Conservation (phyloP, 2,888 invertebrate genomes). For the Digitonthophagus gazella region DNA sequence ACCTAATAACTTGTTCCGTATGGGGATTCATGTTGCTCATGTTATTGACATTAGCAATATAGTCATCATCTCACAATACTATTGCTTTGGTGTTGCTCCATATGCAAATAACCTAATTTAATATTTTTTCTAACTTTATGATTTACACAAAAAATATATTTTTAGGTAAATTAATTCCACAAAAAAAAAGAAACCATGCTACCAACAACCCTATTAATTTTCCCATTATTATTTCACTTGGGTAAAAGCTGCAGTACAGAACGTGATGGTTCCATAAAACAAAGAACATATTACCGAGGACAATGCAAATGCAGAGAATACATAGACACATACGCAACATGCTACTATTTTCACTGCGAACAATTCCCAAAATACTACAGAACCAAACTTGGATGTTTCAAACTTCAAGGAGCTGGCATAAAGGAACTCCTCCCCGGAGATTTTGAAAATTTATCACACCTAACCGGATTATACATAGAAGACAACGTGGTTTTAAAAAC, state of each 20-base stretch:
- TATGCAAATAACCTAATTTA: too few species aligned
- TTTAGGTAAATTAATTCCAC: too few species aligned
- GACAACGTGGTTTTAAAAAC: conserved; percentile 55
- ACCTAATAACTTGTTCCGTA: too few species aligned
- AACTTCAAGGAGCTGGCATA: conserved; percentile 55
- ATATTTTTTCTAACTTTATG: too few species aligned
- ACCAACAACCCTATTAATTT: background rate
- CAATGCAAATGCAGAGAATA: conserved; percentile 57
- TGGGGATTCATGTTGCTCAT: too few species aligned
- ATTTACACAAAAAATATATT: too few species aligned
- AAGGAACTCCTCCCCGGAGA: conserved; percentile 51
- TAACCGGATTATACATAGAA: conserved; percentile 55
- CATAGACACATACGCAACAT: conserved; percentile 49
- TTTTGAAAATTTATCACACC: conserved; percentile 45
- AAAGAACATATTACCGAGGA: conserved; percentile 18
- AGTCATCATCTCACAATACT: too few species aligned
- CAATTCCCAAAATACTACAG: conserved; percentile 55
- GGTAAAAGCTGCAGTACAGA: background rate
- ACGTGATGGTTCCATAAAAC: background rate
- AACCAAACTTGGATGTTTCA: conserved; percentile 48
- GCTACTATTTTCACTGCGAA: conserved; percentile 57
- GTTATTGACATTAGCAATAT: too few species aligned
- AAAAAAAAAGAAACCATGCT: background rate
- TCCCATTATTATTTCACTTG: background rate
- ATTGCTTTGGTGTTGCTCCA: too few species aligned